phyloP scores from a whole-genome alignment of 2,113 vertebrate species.

The Atlantisia rogersi region DNA sequence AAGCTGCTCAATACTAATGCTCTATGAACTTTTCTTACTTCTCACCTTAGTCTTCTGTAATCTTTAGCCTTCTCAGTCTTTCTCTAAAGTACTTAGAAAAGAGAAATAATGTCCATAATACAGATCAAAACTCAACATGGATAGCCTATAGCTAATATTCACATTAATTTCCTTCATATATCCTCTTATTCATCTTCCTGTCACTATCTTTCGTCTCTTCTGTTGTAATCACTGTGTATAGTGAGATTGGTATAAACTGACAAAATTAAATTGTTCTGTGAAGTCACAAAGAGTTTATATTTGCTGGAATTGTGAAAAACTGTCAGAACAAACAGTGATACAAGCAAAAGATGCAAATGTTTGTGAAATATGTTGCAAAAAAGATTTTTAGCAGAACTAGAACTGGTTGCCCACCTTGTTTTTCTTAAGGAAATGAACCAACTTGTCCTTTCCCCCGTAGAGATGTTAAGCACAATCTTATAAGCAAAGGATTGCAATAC shows the following conservation, averaged over 20 bases:
- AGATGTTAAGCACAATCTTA: neutral
- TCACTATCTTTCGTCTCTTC: neutral
- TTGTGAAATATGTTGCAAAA: neutral
- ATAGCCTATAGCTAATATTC: neutral
- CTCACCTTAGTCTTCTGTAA: neutral
- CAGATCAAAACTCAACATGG: neutral
- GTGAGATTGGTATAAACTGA: neutral
- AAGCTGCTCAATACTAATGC: neutral
- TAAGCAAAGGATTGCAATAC: neutral
- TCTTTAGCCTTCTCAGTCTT: neutral
- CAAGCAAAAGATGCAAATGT: neutral
- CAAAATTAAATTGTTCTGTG: neutral
- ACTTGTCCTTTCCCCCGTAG: neutral
- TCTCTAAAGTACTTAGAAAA: neutral
- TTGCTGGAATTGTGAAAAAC: neutral
- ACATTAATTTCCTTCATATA: neutral
- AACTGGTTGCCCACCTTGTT: neutral
- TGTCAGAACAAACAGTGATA: neutral
- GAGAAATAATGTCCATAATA: neutral
- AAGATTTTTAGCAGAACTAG: neutral
- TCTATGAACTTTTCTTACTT: neutral
- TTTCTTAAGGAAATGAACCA: neutral
- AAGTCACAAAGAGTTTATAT: neutral
- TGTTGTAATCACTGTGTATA: neutral
- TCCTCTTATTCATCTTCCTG: neutral